Evolutionary conservation across 2,797 vertebrate genomes (phyloP), one percentile per base, ranked within the genome.

Genomic region (Peromyscus eremicus): DNA sequence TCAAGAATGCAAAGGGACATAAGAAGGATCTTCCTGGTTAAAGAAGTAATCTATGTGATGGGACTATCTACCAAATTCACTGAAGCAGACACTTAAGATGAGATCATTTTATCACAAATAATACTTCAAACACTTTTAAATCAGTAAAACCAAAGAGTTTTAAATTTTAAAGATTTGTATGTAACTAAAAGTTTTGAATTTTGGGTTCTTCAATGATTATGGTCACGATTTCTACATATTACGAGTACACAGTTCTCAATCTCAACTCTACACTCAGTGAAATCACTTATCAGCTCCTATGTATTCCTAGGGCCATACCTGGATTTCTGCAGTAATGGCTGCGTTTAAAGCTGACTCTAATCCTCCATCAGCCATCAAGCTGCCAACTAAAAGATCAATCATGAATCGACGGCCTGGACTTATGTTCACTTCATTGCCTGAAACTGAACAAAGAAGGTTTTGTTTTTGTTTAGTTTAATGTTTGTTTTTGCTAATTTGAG

Each of bases 381-480:
- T 99, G 99, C 99, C 99, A 97, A 99, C 99, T 98, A 99, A 97
- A 57, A 99, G 98, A 98, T 99, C 99, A 71, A 99, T 99, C 99
- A 99, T 99, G 98, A 99, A 99, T n/a, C 99, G 99, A 17, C 99
- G 99, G 1, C 99, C 99, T 0, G 99, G 99, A 96, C 99, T 99
- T 94, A 99, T 98, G 16, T 98, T 99, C 99, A 99, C 99, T 97
- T 99, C 99, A 93, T 99, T 99, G 89, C 99, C 99, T 97, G 99
- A 99, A 97, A 99, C 99, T 99, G 95, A 84, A 95, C 89, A 97
- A 0, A 2, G 11, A 86, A 27, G 85, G 25, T 79, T 32, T 17
- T 52, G 66, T 8, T 86, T 80, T 68, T 70, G 46, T 37, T 86
- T 70, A 70, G 32, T n/a, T 68, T 70, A 34, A 2, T 49, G 66